These are phyloP conservation scores for Triplophysa bombifrons DNA, from an alignment of 2,797 vertebrate genomes.

Conservation along the genomic window DNA sequence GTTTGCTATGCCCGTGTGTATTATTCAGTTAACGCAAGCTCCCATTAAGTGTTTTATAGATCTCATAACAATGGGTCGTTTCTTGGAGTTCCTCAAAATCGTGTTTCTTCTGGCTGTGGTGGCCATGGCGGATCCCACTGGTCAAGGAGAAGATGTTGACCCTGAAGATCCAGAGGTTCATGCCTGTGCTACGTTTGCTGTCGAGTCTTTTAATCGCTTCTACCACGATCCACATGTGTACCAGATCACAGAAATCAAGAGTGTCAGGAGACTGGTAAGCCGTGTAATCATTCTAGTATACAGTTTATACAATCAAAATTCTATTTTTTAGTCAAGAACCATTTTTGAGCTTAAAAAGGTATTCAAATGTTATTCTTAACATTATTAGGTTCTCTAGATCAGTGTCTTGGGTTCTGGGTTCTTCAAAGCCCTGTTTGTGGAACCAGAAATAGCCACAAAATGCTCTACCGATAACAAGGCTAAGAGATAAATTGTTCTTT, in stretches of 20 bases:
- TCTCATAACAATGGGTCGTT: not conserved
- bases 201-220: constrained; percentile 40
- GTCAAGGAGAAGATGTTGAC: not conserved
- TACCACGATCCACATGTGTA: constrained; percentile 18
- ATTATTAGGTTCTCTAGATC: not conserved
- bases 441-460: not conserved
- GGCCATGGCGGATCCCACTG: not conserved
- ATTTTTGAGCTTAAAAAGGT: not conserved
- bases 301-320: not conserved
- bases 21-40: not conserved
- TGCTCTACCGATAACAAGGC: too few relatives aligned
- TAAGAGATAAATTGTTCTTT: too few relatives aligned
- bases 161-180: constrained; percentile 25
- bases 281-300: not conserved
- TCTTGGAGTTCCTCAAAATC: not conserved
- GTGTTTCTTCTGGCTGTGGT: not conserved
- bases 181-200: constrained; percentile 37
- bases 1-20: not conserved
- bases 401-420: not conserved
- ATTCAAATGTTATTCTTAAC: too few relatives aligned
- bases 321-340: too few relatives aligned
- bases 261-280: constrained; percentile 2
- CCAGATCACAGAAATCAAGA: constrained; percentile 28
- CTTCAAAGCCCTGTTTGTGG: too few relatives aligned
- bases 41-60: not conserved